Evolutionary conservation across 2,113 vertebrate species (phyloP).

Genomic region (Hippocampus zosterae): DNA sequence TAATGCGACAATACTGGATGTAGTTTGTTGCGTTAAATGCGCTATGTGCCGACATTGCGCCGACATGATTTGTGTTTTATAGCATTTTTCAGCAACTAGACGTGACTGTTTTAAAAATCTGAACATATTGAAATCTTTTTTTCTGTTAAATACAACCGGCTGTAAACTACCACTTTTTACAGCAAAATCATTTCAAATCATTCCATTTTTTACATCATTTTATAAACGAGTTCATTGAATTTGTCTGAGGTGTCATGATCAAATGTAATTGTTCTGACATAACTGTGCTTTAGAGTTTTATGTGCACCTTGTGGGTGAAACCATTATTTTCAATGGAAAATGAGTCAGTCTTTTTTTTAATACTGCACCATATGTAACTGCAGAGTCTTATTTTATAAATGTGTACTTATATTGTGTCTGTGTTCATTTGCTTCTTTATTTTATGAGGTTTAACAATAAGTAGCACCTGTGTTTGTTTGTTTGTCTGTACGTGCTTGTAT

Average conservation of each 20-base stretch:
- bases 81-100: background rate
- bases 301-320: constrained; percentile 75
- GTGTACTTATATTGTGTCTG: constrained; percentile 31
- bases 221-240: constrained; percentile 25
- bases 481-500: background rate
- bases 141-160: background rate
- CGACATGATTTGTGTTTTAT: background rate
- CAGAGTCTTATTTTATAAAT: constrained; percentile 57
- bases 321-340: constrained; percentile 86
- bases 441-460: constrained; percentile 16
- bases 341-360: constrained; percentile 52
- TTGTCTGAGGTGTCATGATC: constrained; percentile 16
- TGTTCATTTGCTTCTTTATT: constrained; percentile 32
- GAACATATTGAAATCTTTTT: background rate
- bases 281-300: constrained; percentile 43
- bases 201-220: constrained; percentile 46
- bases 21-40: background rate
- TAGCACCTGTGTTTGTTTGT: constrained; percentile 39
- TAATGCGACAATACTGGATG: background rate
- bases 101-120: background rate
- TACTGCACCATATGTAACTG: constrained; percentile 43
- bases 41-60: no score
- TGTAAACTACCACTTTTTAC: background rate
- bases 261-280: constrained; percentile 56
- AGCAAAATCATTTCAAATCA: constrained; percentile 44